Percentiles rank a stretch among this genome's conserved stretches.
These are phyloP conservation scores for Choloepus hoffmanni DNA, from an alignment of 2,113 vertebrate genomes.

Conservation along the genomic window DNA sequence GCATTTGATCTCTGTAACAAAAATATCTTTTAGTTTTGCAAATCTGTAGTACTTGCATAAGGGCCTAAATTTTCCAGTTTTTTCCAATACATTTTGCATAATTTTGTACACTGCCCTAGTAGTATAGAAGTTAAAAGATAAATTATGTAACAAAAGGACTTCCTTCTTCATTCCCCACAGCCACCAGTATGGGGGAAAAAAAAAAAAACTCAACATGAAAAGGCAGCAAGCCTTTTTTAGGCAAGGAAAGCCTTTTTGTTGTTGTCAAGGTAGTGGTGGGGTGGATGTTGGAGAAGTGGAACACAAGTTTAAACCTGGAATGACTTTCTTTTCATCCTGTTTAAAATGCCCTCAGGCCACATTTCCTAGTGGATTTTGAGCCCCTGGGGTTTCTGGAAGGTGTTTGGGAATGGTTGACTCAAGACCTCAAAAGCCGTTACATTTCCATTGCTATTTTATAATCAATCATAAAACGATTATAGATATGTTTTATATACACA, in stretches of 20 bases:
- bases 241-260: neutral
- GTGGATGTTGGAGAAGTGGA: neutral
- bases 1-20: constrained; percentile 17
- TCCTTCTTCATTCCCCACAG: neutral
- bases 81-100: constrained; percentile 17
- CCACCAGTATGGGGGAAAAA: neutral
- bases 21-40: neutral
- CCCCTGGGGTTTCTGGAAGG: neutral
- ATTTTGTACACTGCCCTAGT: neutral
- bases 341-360: neutral
- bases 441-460: constrained; percentile 17
- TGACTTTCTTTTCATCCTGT: neutral
- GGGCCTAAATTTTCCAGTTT: neutral
- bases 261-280: neutral
- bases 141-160: neutral
- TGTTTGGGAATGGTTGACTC: neutral
- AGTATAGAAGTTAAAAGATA: neutral
- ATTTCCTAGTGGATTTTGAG: neutral
- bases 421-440: constrained; percentile 1
- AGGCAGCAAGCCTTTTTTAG: neutral
- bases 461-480: neutral
- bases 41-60: neutral
- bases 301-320: neutral
- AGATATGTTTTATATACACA: neutral
- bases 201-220: neutral